These are phyloP conservation scores for Spilosoma lubricipeda DNA, from an alignment of 2,888 invertebrate species.

Conservation along the genomic window DNA sequence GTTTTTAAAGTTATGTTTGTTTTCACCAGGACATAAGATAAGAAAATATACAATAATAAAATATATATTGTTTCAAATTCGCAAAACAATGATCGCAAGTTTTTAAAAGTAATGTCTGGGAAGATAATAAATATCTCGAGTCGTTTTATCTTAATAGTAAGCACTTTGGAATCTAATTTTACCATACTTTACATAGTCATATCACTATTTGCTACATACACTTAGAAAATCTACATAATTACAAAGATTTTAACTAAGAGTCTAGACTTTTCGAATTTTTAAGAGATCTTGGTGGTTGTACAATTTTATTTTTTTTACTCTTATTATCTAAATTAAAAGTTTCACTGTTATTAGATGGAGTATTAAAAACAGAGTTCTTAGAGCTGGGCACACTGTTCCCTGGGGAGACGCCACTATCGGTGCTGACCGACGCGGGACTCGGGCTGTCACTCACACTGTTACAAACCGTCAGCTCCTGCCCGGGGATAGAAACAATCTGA, in stretches of 20 bases:
- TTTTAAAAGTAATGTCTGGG: neutral
- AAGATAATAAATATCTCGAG: constrained; percentile 27
- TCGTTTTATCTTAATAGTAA: constrained; percentile 54
- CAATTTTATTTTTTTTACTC: constrained; percentile 72
- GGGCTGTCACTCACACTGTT: constrained; percentile 78
- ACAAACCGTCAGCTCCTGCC: constrained; percentile 81
- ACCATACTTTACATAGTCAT: constrained; percentile 67
- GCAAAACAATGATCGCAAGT: neutral
- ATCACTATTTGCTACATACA: constrained; percentile 78
- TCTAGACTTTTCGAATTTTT: constrained; percentile 84
- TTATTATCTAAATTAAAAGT: constrained; percentile 67
- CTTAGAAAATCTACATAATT: constrained; percentile 86
- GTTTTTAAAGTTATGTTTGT: neutral
- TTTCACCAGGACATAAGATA: neutral
- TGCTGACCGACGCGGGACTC: constrained; percentile 79
- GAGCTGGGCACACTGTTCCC: constrained; percentile 78
- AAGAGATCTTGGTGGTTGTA: constrained; percentile 72
- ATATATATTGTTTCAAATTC: neutral
- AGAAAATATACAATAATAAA: neutral
- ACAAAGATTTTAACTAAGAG: constrained; percentile 77
- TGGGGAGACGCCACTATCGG: constrained; percentile 80
- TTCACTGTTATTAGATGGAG: constrained; percentile 63
- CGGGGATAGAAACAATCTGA: constrained; percentile 80
- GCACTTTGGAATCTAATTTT: constrained; percentile 80
- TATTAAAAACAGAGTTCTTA: constrained; percentile 74